Conservation (phyloP, 2,113 vertebrate genomes). For the Chauna torquata region DNA sequence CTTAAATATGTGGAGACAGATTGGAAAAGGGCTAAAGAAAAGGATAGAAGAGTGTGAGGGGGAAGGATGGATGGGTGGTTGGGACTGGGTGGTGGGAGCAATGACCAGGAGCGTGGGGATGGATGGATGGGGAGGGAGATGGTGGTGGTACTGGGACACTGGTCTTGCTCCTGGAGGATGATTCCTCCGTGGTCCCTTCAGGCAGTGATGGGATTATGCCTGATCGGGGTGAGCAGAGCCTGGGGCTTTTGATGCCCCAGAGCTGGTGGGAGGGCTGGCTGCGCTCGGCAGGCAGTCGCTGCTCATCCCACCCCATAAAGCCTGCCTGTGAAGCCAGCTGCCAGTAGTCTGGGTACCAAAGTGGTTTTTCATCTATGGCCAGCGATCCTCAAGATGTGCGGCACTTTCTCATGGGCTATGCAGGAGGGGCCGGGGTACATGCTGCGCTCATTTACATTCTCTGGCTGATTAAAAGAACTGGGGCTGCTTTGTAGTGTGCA, state of each 20-base stretch:
- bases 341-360: not conserved
- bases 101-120: not conserved
- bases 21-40: not conserved
- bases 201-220: not conserved
- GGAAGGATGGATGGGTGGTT: not conserved
- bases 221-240: not conserved
- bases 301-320: not conserved
- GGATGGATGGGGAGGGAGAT: not conserved
- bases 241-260: not conserved
- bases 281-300: not conserved
- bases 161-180: not conserved
- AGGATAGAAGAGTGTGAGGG: rapidly evolving
- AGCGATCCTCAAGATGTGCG: not conserved
- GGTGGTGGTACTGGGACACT: not conserved
- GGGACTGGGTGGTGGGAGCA: not conserved
- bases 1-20: not conserved
- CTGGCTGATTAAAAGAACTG: not conserved
- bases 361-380: not conserved
- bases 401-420: not conserved
- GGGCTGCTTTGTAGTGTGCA: not conserved
- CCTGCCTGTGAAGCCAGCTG: not conserved
- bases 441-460: not conserved
- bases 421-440: not conserved
- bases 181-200: not conserved
- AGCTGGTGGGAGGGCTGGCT: not conserved